These are phyloP conservation scores for Poecilobothrus nobilitatus DNA, from an alignment of 2,888 invertebrate genomes.

Conservation along the genomic window DNA sequence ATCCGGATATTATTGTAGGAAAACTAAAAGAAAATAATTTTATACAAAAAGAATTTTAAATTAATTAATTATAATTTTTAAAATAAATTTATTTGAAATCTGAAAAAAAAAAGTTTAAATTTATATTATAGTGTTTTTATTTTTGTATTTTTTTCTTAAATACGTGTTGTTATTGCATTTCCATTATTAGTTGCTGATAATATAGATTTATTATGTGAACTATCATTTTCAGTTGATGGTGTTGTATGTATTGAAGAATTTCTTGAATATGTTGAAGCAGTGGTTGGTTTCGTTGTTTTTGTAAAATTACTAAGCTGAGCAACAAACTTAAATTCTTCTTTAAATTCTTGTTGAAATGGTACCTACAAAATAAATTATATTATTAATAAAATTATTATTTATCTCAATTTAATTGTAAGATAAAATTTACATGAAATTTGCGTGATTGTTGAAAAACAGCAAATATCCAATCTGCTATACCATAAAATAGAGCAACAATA, in stretches of 20 bases:
- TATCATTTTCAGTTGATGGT: neutral
- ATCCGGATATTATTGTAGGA: no score
- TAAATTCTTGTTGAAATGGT: constrained; percentile 58
- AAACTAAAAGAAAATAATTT: no score
- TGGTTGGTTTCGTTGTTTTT: constrained; percentile 51
- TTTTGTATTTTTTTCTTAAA: neutral
- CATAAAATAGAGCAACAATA: constrained; percentile 37
- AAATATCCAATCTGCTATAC: constrained; percentile 36
- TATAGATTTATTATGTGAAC: neutral
- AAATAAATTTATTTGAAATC: no score
- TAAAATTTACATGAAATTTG: constrained; percentile 30
- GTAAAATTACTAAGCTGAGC: constrained; percentile 61
- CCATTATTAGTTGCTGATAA: neutral
- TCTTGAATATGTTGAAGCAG: constrained; percentile 1
- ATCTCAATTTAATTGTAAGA: constrained; percentile 5
- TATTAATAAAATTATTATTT: no score
- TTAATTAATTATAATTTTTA: no score
- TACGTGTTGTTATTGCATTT: neutral
- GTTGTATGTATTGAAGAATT: constrained; percentile 5
- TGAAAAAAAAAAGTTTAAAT: no score
- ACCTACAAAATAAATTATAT: constrained; percentile 45
- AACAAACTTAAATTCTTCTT: constrained; percentile 64
- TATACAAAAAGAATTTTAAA: no score
- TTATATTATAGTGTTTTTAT: no score
- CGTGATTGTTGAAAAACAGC: constrained; percentile 17